phyloP scores from a whole-genome alignment of 2,797 vertebrate species.

The Macrochelys suwanniensis region DNA sequence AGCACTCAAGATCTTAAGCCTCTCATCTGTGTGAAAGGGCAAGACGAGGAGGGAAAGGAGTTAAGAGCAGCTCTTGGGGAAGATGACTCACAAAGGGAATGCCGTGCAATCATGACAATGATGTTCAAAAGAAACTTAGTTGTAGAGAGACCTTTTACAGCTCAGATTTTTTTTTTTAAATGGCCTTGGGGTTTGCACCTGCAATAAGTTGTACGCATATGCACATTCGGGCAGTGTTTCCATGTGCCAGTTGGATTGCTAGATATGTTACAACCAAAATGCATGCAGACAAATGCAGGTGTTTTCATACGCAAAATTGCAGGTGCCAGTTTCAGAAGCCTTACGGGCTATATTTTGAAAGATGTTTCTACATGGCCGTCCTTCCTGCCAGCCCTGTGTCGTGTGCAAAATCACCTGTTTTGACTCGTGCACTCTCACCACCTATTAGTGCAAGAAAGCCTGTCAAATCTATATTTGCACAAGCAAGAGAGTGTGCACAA shows the following conservation, averaged over 20 bases:
- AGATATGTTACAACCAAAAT: slow-evolving; percentile 24
- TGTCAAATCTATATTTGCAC: background rate
- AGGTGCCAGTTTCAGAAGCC: background rate
- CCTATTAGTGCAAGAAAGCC: background rate
- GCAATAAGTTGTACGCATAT: background rate
- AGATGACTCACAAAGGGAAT: background rate
- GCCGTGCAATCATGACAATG: rapidly evolving
- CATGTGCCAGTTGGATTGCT: background rate
- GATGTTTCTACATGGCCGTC: background rate
- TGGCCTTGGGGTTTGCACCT: slow-evolving; percentile 33
- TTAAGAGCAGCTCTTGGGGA: background rate
- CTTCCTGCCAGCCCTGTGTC: background rate
- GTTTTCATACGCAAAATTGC: slow-evolving; percentile 30
- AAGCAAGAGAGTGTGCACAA: background rate
- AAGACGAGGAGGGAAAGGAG: background rate
- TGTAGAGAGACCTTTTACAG: background rate
- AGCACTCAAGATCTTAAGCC: background rate
- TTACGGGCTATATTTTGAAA: background rate
- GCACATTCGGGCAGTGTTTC: slow-evolving; percentile 14
- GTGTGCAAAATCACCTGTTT: background rate
- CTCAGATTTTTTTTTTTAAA: background rate
- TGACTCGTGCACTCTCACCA: background rate
- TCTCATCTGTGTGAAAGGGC: background rate
- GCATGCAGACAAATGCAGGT: slow-evolving; percentile 4
- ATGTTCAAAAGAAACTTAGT: background rate